Evolutionary conservation across 2,888 invertebrate species (phyloP).

Genomic region (Galeopsomyia nigrocyanea): DNA sequence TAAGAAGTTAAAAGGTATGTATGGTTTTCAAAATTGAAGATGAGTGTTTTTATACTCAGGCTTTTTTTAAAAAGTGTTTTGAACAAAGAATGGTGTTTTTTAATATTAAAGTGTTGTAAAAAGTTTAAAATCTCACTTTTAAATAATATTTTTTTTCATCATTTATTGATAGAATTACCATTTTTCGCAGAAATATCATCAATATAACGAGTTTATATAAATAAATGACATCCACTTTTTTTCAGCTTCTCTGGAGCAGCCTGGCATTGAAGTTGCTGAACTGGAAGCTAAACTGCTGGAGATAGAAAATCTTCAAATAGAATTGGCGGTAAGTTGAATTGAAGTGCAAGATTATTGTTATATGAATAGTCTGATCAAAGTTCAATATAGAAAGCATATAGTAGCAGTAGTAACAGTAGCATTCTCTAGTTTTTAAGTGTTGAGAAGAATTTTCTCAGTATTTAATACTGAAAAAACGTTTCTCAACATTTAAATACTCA

Average conservation of each 20-base stretch:
- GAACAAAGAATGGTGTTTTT: no score
- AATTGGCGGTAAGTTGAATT: constrained; percentile 72
- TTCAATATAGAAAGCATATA: no score
- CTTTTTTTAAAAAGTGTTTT: no score
- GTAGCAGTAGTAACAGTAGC: no score
- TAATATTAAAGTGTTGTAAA: no score
- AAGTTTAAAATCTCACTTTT: neutral
- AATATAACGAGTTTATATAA: neutral
- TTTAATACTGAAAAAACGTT: constrained; percentile 2
- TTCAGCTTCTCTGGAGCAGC: constrained; percentile 64
- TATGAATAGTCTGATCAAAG: no score
- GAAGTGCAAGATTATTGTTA: no score
- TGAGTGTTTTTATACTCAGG: no score
- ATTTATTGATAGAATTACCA: constrained; percentile 8
- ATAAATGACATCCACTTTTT: constrained; percentile 37
- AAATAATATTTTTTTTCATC: constrained; percentile 15
- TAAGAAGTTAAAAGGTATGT: constrained; percentile 64
- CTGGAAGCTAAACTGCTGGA: constrained; percentile 75
- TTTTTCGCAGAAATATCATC: neutral
- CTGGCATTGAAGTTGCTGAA: constrained; percentile 63
- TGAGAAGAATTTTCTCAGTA: no score
- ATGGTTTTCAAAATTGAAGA: constrained; percentile 20
- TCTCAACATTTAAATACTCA: no score
- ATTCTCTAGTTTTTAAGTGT: no score
- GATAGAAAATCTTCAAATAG: constrained; percentile 75